A percentile compares a stretch with the other conserved stretches of the same genome.
Conservation (phyloP, 2,113 vertebrate genomes). For the Stegostoma tigrinum region DNA sequence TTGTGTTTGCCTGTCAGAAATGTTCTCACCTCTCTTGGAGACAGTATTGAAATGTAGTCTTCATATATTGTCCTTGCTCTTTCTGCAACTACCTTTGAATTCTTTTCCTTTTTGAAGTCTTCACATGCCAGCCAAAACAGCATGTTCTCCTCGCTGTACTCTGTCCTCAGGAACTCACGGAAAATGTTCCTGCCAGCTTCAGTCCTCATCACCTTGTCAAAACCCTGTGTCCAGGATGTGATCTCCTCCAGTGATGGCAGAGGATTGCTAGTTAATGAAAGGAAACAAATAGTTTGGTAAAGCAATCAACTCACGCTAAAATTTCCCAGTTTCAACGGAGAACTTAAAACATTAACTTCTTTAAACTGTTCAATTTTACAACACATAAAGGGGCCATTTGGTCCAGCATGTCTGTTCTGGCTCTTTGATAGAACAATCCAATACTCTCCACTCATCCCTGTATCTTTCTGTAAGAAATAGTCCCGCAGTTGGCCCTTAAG, state of each 20-base stretch:
- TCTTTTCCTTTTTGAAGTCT: slow-evolving; percentile 84
- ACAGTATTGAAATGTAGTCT: slow-evolving; percentile 96
- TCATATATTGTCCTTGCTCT: slow-evolving; percentile 93
- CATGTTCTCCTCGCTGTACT: slow-evolving; percentile 97
- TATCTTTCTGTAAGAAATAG: background rate
- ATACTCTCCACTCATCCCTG: background rate
- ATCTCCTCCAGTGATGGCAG: slow-evolving; percentile 81
- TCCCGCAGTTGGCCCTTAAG: background rate
- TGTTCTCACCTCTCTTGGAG: slow-evolving; percentile 84
- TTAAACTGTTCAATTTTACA: background rate
- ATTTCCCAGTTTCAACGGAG: background rate
- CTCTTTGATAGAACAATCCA: background rate
- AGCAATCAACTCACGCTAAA: background rate
- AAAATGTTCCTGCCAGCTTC: slow-evolving; percentile 84
- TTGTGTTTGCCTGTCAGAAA: background rate
- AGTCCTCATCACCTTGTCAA: slow-evolving; percentile 94
- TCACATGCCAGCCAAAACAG: slow-evolving; percentile 97
- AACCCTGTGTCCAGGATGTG: slow-evolving; percentile 91
- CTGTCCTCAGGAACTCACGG: slow-evolving; percentile 86
- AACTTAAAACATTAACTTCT: background rate
- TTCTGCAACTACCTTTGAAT: slow-evolving; percentile 74
- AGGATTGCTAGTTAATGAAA: slow-evolving; percentile 52
- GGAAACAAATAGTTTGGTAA: background rate
- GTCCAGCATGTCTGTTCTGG: background rate
- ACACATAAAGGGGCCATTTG: background rate